These are phyloP conservation scores for Rhinogobio ventralis DNA, from an alignment of 2,797 vertebrate genomes.

Conservation along the genomic window DNA sequence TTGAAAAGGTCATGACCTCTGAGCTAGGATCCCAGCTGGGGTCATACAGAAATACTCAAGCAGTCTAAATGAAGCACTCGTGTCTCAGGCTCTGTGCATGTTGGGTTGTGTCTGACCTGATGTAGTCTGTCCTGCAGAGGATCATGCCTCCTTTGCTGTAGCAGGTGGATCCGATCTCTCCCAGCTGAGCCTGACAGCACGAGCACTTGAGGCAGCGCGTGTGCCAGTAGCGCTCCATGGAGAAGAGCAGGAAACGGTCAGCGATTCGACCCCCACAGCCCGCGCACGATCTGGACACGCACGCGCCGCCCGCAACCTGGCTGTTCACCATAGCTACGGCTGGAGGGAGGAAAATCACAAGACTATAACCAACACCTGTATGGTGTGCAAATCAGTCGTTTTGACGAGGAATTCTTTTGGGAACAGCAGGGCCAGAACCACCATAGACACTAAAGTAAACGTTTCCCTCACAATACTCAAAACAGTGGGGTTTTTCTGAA, in stretches of 20 bases:
- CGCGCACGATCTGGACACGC: conserved; percentile 74
- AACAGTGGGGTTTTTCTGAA: background rate
- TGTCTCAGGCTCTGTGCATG: background rate
- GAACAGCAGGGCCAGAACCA: background rate
- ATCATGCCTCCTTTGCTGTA: conserved; percentile 86
- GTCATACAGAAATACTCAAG: background rate
- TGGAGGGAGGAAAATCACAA: background rate
- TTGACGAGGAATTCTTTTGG: background rate
- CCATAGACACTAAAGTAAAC: background rate
- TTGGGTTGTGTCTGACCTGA: conserved; percentile 70
- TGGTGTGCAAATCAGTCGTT: background rate
- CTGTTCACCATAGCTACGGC: conserved; percentile 76
- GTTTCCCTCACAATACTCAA: background rate
- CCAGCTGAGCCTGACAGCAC: conserved; percentile 84
- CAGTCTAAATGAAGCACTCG: background rate
- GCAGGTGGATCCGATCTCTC: conserved; percentile 83
- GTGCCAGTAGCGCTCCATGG: conserved; percentile 85
- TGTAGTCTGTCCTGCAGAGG: conserved; percentile 85
- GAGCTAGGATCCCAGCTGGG: background rate
- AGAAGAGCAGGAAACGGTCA: conserved; percentile 83
- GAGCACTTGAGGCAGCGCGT: conserved; percentile 83
- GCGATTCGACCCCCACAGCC: conserved; percentile 79
- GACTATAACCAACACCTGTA: background rate
- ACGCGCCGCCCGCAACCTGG: conserved; percentile 65
- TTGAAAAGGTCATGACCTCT: conserved; percentile 7